Base-by-base conservation (phyloP, 2,113 vertebrate genomes). In the Phyllopteryx taeniolatus region DNA sequence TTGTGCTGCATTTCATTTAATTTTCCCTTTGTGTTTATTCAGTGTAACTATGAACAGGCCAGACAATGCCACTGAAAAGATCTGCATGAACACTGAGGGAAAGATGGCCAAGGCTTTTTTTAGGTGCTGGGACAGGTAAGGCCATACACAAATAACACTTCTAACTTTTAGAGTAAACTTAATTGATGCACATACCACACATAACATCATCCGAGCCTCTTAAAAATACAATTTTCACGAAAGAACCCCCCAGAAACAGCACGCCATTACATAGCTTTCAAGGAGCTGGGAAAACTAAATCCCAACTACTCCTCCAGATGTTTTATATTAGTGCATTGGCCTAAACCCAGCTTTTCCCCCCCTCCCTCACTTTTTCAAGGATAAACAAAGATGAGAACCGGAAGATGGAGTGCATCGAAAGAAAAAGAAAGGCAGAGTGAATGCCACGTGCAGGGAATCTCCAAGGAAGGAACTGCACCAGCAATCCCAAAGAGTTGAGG, bases 41-140 rank as follows among this genome's bases (percentile, higher is more conserved):
- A 94, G 93, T 75, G 49, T 93, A 3, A 92, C 86, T 17, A 8
- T 83, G 47, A 67, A 20, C 43, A 65, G 8, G 0, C 0, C 53
- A 0, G 44, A 75, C 35, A 81, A 74, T 59, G 15, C 31, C 17
- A 83, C 71, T 0, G 1, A 59, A 0, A 4, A n/a, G n/a, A 0
- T 62, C 62, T 94, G 93, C 39, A 17, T 94, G 14, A 70, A 76
- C 66, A 72, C 85, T 2, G 49, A 46, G 0, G 72, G 72, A 1
- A 66, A 7, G 31, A 56, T 87, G 70, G 89, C 73, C 54, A 69
- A 44, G 33, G 63, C 57, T 9, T 83, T 91, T 35, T 4, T 85
- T 12, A 65, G 2, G 4, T 93, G 92, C 83, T 94, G 93, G 93
- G 71, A 85, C n/a, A 89, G 72, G 93, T 92, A 81, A 73, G 61